These are phyloP conservation scores for Phylloscopus trochiloides DNA, from an alignment of 2,113 vertebrate genomes.

Conservation along the genomic window DNA sequence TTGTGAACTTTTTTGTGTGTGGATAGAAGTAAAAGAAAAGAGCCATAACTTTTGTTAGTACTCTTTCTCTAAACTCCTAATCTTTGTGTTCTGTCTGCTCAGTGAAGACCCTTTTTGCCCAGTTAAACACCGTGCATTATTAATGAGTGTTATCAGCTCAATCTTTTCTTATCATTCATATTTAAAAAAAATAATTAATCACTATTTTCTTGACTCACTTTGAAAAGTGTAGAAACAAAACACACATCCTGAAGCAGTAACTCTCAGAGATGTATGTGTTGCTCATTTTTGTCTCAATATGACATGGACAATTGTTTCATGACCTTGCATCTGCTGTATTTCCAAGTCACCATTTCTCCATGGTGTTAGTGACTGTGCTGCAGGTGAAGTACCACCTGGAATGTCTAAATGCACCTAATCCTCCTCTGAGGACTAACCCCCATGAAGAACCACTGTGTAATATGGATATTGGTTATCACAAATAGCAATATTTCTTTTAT, in stretches of 20 bases:
- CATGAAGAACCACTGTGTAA: not conserved
- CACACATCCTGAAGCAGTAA: not conserved
- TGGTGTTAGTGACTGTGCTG: not conserved
- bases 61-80: not conserved
- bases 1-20: not conserved
- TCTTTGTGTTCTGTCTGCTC: not conserved
- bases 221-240: not conserved
- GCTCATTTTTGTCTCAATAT: not conserved
- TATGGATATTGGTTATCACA: not conserved
- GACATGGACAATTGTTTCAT: not conserved
- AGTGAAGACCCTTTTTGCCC: not conserved
- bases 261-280: not conserved
- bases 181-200: rapidly evolving
- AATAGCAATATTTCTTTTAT: not conserved
- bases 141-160: not conserved
- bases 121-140: not conserved
- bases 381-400: not conserved
- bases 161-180: not conserved
- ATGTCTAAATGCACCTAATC: not conserved
- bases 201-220: not conserved
- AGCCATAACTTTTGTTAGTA: not conserved
- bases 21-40: not conserved
- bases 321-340: not conserved
- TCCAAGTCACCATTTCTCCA: not conserved
- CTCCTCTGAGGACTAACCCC: not conserved